phyloP scores from a whole-genome alignment of 2,888 invertebrate genomes.

The Congeria kusceri region DNA sequence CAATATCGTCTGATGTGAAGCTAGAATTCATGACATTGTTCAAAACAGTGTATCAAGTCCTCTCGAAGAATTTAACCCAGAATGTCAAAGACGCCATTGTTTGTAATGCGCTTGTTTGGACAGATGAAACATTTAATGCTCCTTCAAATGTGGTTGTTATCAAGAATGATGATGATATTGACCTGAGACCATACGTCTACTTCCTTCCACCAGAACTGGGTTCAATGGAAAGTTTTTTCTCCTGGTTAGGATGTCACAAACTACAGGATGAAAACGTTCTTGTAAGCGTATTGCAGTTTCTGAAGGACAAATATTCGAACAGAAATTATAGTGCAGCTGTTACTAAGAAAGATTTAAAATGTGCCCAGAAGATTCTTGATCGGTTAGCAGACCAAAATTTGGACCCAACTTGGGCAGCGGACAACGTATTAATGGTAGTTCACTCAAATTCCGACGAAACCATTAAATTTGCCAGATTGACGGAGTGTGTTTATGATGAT shows the following conservation, averaged over 20 bases:
- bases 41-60: neutral
- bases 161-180: neutral
- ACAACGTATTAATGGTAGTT: neutral
- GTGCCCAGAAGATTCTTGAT: neutral
- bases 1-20: neutral
- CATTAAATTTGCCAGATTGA: neutral
- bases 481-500: constrained; percentile 3
- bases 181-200: constrained; percentile 9
- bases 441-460: neutral
- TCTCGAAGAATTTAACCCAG: neutral
- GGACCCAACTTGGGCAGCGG: neutral
- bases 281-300: neutral
- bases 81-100: neutral
- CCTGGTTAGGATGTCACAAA: constrained; percentile 3
- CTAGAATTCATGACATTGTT: neutral
- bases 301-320: neutral
- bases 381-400: neutral
- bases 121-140: neutral
- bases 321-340: neutral
- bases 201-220: neutral
- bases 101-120: constrained; percentile 3
- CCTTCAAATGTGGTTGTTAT: neutral
- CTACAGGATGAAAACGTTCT: neutral
- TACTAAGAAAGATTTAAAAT: neutral
- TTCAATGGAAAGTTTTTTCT: neutral